Evolutionary conservation across 2,888 invertebrate species (phyloP).

Genomic region (Cordylochernes scorpioides): DNA sequence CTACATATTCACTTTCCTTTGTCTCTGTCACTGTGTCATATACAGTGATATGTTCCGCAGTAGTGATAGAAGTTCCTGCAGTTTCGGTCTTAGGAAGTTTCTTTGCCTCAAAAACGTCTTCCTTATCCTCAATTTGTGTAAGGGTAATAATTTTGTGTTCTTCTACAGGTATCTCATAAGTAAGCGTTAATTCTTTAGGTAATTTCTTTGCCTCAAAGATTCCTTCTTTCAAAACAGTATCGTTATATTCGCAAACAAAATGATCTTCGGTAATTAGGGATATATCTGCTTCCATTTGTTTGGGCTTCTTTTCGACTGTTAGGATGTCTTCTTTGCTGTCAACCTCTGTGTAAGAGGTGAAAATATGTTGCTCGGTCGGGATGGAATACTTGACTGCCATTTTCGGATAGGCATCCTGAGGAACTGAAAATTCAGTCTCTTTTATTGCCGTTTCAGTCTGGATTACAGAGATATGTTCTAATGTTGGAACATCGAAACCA

Average conservation of each 20-base stretch:
- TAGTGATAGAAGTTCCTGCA: slow-evolving; percentile 4
- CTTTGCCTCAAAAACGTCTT: slow-evolving; percentile 6
- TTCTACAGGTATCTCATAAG: slow-evolving; percentile 4
- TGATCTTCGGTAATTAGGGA: slow-evolving; percentile 1
- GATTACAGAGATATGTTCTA: slow-evolving; percentile 9
- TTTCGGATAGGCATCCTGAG: slow-evolving; percentile 29
- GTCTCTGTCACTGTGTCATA: slow-evolving; percentile 8
- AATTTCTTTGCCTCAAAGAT: slow-evolving; percentile 8
- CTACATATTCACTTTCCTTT: slow-evolving; percentile 6
- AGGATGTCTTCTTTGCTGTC: slow-evolving; percentile 9
- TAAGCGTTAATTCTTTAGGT: slow-evolving; percentile 7
- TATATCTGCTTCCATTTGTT: slow-evolving; percentile 2
- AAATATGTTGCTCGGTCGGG: slow-evolving; percentile 1
- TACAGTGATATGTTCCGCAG: slow-evolving; percentile 9
- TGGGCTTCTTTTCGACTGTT: slow-evolving; percentile 2
- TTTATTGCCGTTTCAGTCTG: slow-evolving; percentile 9
- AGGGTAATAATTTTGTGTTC: slow-evolving; percentile 11
- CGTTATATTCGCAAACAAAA: slow-evolving; percentile 1
- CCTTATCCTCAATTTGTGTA: slow-evolving; percentile 9
- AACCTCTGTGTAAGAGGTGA: slow-evolving; percentile 4
- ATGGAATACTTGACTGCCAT: slow-evolving; percentile 19
- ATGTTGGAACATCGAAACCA: slow-evolving; percentile 4
- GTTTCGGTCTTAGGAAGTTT: slow-evolving; percentile 1
- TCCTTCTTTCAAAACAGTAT: slow-evolving; percentile 3
- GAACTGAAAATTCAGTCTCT: slow-evolving; percentile 8